Evolutionary conservation across 1,140 invertebrate species (phyloP).

Genomic region (Apis dorsata): DNA sequence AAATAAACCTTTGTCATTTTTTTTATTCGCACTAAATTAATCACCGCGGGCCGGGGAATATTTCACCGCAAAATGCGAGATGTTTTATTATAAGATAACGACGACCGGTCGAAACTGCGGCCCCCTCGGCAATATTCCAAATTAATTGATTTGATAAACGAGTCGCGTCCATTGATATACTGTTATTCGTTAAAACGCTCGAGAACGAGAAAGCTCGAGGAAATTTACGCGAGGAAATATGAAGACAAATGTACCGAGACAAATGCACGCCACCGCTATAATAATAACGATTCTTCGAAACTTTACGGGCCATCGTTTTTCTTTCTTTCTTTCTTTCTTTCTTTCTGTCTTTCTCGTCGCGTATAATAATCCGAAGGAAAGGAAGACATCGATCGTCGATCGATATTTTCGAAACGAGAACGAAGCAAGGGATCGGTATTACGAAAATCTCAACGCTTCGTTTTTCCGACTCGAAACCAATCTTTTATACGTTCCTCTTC

Average conservation of each 20-base stretch:
- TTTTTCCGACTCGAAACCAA: neutral
- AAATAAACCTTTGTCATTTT: constrained; percentile 46
- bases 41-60: constrained; percentile 32
- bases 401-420: too few relatives aligned
- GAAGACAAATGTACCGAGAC: neutral
- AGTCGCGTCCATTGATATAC: constrained; percentile 29
- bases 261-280: neutral
- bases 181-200: constrained; percentile 33
- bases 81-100: constrained; percentile 41
- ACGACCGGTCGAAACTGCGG: constrained; percentile 1
- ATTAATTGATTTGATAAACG: constrained; percentile 50
- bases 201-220: neutral
- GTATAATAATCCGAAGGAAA: too few relatives aligned
- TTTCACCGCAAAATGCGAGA: constrained; percentile 39
- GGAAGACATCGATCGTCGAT: too few relatives aligned
- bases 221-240: constrained; percentile 24
- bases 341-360: too few relatives aligned
- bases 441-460: neutral
- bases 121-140: constrained; percentile 29
- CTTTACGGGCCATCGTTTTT: neutral
- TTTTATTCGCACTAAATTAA: constrained; percentile 47
- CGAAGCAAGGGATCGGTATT: neutral
- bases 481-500: too few relatives aligned
- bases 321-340: too few relatives aligned
- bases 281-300: constrained; percentile 1